Conservation (phyloP, 1,140 invertebrate species). For the Danaus plexippus region DNA sequence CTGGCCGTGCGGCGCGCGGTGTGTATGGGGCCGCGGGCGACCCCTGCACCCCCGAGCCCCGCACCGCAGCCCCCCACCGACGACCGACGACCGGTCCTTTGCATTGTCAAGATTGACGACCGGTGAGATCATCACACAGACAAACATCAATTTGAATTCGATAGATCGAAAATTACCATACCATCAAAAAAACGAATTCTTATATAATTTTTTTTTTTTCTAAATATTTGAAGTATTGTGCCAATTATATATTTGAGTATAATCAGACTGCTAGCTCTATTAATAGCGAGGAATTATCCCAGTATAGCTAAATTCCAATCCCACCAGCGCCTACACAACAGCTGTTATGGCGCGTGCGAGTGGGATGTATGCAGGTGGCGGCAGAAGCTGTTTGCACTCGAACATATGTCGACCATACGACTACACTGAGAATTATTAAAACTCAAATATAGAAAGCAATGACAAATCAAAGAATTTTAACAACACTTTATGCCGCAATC, state of each 20-base stretch:
- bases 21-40: slow-evolving; percentile 45
- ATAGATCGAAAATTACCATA: slow-evolving; percentile 18
- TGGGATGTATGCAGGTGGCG: slow-evolving; percentile 63
- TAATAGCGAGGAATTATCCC: neutral
- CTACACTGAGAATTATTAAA: neutral
- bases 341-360: slow-evolving; percentile 58
- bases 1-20: slow-evolving; percentile 35
- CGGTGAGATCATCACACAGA: slow-evolving; percentile 62
- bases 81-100: slow-evolving; percentile 49
- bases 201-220: too few species aligned
- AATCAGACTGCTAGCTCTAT: too few species aligned
- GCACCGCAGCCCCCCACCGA: slow-evolving; percentile 33
- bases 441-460: too few species aligned
- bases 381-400: slow-evolving; percentile 30
- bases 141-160: slow-evolving; percentile 44
- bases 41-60: slow-evolving; percentile 49
- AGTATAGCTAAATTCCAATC: slow-evolving; percentile 19
- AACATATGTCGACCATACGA: slow-evolving; percentile 38
- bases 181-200: too few species aligned
- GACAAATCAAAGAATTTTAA: too few species aligned
- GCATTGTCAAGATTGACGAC: slow-evolving; percentile 68
- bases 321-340: slow-evolving; percentile 34
- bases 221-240: too few species aligned
- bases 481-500: too few species aligned
- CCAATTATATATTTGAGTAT: too few species aligned